Evolutionary conservation across 1,140 invertebrate species (phyloP).

Genomic region (Zaprionus inermis): DNA sequence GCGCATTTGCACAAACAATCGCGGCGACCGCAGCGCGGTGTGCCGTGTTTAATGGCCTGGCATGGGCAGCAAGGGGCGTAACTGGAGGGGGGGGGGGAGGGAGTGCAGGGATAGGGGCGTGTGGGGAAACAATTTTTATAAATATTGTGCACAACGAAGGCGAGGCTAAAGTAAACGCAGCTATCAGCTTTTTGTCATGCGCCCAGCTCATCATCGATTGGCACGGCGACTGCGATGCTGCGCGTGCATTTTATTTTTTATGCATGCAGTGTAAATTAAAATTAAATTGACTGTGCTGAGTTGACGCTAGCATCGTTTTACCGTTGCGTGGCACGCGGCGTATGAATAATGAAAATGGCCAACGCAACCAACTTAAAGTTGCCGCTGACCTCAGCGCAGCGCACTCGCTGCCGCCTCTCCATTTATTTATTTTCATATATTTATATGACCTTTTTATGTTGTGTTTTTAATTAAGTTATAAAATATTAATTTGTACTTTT

Average conservation of each 20-base stretch:
- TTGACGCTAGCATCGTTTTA: constrained; percentile 57
- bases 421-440: constrained; percentile 55
- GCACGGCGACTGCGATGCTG: constrained; percentile 37
- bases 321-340: constrained; percentile 45
- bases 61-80: constrained; percentile 9
- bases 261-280: constrained; percentile 76
- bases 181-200: constrained; percentile 34
- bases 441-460: constrained; percentile 56
- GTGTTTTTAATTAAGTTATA: constrained; percentile 78
- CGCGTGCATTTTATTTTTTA: constrained; percentile 71
- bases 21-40: constrained; percentile 34
- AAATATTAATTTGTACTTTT: constrained; percentile 71
- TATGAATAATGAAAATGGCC: constrained; percentile 71
- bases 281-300: constrained; percentile 72
- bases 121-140: constrained; percentile 62
- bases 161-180: constrained; percentile 21
- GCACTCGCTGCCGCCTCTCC: constrained; percentile 46
- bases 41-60: constrained; percentile 65
- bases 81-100: constrained; percentile 9
- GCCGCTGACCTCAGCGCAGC: constrained; percentile 43
- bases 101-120: neutral
- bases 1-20: constrained; percentile 37
- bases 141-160: constrained; percentile 58
- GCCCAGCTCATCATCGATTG: constrained; percentile 70
- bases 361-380: constrained; percentile 59